These are phyloP conservation scores for Pasiphila rectangulata DNA, from an alignment of 2,888 invertebrate genomes.

Conservation along the genomic window DNA sequence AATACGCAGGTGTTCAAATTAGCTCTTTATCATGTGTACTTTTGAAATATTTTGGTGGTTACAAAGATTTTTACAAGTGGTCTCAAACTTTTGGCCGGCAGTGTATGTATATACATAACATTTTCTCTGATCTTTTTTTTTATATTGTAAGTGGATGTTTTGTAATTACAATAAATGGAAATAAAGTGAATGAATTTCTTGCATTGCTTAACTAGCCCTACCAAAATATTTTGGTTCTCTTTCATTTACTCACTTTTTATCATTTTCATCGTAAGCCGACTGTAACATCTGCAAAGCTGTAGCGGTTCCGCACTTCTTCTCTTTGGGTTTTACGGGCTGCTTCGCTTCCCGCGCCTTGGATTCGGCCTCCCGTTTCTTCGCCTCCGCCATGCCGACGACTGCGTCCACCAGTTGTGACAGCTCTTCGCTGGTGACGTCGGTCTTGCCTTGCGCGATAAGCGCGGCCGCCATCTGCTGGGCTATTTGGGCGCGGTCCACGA, in stretches of 20 bases:
- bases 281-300: slow-evolving; percentile 72
- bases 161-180: too few species aligned
- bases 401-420: slow-evolving; percentile 89
- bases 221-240: too few species aligned
- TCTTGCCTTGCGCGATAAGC: slow-evolving; percentile 88
- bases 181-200: too few species aligned
- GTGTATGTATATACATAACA: too few species aligned
- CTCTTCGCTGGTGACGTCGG: slow-evolving; percentile 89
- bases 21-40: too few species aligned
- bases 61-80: too few species aligned
- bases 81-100: too few species aligned
- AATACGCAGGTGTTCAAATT: too few species aligned
- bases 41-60: too few species aligned
- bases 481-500: slow-evolving; percentile 88
- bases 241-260: slow-evolving; percentile 58
- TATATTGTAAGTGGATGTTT: too few species aligned
- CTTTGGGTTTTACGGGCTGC: slow-evolving; percentile 15
- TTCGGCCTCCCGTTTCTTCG: slow-evolving; percentile 62
- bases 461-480: slow-evolving; percentile 91
- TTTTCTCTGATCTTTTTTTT: too few species aligned
- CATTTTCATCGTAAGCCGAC: slow-evolving; percentile 69
- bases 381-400: slow-evolving; percentile 81
- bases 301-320: slow-evolving; percentile 45
- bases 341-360: slow-evolving; percentile 33
- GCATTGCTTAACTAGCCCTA: too few species aligned